Base-by-base conservation (phyloP, 2,113 vertebrate genomes). In the Platysteira castanea region DNA sequence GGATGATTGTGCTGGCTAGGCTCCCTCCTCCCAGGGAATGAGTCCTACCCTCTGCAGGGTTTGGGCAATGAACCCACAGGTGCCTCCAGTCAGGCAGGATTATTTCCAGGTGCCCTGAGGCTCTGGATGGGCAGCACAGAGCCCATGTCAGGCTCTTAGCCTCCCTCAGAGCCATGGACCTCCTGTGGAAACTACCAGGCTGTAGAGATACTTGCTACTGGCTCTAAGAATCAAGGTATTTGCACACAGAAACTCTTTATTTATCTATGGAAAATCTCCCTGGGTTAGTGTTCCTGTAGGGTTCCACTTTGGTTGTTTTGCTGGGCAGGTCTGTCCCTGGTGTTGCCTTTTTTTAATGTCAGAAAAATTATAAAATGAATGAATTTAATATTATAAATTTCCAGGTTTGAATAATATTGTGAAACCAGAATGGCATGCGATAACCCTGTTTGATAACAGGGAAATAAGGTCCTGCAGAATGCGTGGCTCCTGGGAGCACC, bases 101-200 rank as follows among this genome's bases (percentile, higher is more conserved):
- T 1, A 22, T 50, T 22, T 33, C 41, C 50, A 15, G 2, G 35
- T 9, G 57, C 11, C 46, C 41, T 2, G 22, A 12, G 50, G 28
- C 63, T 49, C 2, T 15, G 30, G 18, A 7, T 17, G n/a, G 15
- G 30, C 30, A 59, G 57, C 8, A 18, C 1, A 0, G 18, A 4
- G 6, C 7, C 10, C 0, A 0, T 53, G 53, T 46, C 5, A 11
- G 35, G 10, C 12, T 6, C 3, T 22, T 41, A 18, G 33, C 3
- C 7, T 12, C 17, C 23, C 3, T 9, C 0, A 1, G 21, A 24
- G 5, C 1, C 1, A 2, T 21, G 9, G 3, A 24, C 23, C 0
- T 13, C 6, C 1, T 24, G 35, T 1, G 9, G 23, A 42, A 28
- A 1, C 0, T 0, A 4, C 2, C 1, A 4, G 8, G 1, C 1